A percentile compares a stretch with the other conserved stretches of the same genome.
Conservation (phyloP, 2,888 invertebrate species). For the Eupithecia dodoneata region DNA sequence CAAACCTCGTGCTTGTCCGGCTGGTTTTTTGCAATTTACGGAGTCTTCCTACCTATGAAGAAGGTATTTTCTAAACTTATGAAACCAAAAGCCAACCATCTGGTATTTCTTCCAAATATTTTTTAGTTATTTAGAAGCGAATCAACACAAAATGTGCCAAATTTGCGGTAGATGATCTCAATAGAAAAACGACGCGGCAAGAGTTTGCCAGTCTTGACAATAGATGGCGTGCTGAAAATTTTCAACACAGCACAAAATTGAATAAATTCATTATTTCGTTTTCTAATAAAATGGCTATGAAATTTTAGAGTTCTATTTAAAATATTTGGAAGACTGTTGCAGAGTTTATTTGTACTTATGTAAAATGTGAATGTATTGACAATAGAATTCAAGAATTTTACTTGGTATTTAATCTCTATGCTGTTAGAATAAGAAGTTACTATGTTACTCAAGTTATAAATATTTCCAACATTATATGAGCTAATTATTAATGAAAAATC, state of each 20-base stretch:
- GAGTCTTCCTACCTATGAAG: background rate
- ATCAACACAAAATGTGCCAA: conserved; percentile 42
- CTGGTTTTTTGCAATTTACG: too few species aligned
- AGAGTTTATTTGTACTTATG: conserved; percentile 30
- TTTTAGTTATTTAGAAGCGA: conserved; percentile 20
- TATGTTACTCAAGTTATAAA: conserved; percentile 50
- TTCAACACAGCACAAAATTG: background rate
- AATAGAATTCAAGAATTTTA: conserved; percentile 56
- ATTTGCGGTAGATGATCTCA: conserved; percentile 30
- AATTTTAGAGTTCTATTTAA: conserved; percentile 23
- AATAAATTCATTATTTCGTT: background rate
- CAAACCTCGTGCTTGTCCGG: too few species aligned
- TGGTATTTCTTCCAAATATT: conserved; percentile 42
- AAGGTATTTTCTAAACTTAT: background rate
- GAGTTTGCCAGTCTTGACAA: conserved; percentile 7
- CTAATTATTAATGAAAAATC: background rate
- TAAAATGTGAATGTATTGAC: conserved; percentile 52
- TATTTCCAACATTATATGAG: conserved; percentile 36
- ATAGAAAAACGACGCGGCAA: conserved; percentile 6
- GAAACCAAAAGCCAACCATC: conserved; percentile 16
- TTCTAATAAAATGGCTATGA: conserved; percentile 18
- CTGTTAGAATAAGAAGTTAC: conserved; percentile 53
- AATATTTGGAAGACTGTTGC: conserved; percentile 45
- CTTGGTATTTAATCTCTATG: conserved; percentile 52
- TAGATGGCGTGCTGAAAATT: conserved; percentile 6